A percentile compares a stretch with the other conserved stretches of the same genome.
phyloP scores from a whole-genome alignment of 2,888 invertebrate genomes.

The Dynastes tityus region DNA sequence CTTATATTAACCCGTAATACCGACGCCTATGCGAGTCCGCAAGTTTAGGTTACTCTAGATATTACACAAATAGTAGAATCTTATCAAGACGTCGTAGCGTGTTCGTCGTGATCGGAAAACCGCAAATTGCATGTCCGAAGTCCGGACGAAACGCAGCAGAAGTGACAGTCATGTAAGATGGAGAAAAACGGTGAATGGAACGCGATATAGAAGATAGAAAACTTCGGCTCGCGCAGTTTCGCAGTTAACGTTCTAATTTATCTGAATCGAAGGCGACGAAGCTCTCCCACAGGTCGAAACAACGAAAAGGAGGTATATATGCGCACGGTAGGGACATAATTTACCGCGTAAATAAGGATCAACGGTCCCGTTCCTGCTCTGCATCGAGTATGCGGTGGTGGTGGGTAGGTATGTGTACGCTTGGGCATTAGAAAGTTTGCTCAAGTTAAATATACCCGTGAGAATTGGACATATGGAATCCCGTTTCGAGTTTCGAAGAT shows the following conservation, averaged over 20 bases:
- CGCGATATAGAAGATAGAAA: background rate
- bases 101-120: conserved; percentile 37
- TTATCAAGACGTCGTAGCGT: conserved; percentile 43
- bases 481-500: background rate
- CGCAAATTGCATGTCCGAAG: conserved; percentile 2
- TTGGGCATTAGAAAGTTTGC: conserved; percentile 11
- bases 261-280: background rate
- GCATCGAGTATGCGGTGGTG: too few relatives aligned
- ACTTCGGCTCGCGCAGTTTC: background rate
- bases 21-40: too few relatives aligned
- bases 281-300: too few relatives aligned
- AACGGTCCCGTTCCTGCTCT: too few relatives aligned
- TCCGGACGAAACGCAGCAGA: background rate
- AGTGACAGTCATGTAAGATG: background rate
- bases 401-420: background rate
- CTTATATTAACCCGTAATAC: too few relatives aligned
- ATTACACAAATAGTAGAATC: conserved; percentile 36
- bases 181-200: too few relatives aligned
- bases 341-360: too few relatives aligned
- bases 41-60: too few relatives aligned
- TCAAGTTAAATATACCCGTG: conserved; percentile 6
- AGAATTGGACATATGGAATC: conserved; percentile 13
- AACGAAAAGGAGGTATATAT: too few relatives aligned
- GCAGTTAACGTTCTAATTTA: background rate
- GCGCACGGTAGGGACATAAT: too few relatives aligned